These are phyloP conservation scores for Lucinisca nassula DNA, from an alignment of 2,888 invertebrate species.

Conservation along the genomic window DNA sequence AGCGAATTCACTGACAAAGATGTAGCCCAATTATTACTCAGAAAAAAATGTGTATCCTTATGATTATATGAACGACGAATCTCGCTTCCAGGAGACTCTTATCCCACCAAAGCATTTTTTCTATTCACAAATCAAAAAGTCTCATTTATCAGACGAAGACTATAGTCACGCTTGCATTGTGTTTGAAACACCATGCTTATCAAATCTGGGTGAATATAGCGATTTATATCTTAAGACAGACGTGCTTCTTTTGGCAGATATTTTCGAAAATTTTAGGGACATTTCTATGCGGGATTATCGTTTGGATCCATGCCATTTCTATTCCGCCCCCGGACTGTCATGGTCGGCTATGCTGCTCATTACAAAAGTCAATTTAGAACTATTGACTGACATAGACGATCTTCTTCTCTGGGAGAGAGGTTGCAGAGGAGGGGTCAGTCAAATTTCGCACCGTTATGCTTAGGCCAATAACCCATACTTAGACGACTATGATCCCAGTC, in stretches of 20 bases:
- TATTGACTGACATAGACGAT: conserved; percentile 76
- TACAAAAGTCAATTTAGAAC: conserved; percentile 73
- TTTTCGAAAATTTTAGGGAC: conserved; percentile 83
- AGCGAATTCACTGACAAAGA: neutral
- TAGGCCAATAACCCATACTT: neutral
- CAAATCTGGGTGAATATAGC: neutral
- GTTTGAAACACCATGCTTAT: neutral
- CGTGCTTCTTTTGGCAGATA: conserved; percentile 79
- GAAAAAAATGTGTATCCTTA: conserved; percentile 53
- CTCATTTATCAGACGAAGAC: neutral
- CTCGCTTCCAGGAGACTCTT: neutral
- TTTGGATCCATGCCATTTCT: conserved; percentile 69
- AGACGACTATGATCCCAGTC: neutral
- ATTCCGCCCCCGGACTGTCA: neutral
- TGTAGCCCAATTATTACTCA: neutral
- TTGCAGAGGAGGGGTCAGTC: conserved; percentile 59
- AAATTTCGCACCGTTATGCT: conserved; percentile 51
- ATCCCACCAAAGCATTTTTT: neutral
- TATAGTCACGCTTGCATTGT: neutral
- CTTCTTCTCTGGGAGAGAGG: conserved; percentile 67
- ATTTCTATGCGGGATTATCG: conserved; percentile 71
- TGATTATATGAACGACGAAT: neutral
- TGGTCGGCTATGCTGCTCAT: neutral
- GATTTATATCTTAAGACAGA: neutral
- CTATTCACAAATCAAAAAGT: neutral